These are phyloP conservation scores for Cyclina sinensis DNA, from an alignment of 1,140 invertebrate species.

Conservation along the genomic window DNA sequence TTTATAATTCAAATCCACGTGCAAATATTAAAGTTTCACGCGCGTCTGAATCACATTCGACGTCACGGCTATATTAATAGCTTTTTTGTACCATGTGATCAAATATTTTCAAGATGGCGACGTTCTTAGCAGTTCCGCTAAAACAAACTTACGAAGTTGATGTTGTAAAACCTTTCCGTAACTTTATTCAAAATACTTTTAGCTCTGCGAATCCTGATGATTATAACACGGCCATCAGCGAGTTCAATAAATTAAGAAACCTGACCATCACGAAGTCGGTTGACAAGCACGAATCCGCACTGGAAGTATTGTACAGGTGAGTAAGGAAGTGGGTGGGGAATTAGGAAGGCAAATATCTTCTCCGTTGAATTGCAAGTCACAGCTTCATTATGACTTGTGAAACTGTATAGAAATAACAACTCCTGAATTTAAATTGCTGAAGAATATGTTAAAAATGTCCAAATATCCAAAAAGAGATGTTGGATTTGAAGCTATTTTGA, in stretches of 20 bases:
- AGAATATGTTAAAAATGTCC: too few species aligned
- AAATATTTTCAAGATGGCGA: conserved; percentile 84
- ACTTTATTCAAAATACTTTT: conserved; percentile 96
- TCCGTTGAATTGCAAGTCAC: not conserved
- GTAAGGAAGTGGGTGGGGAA: conserved; percentile 72
- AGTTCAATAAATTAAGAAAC: conserved; percentile 95
- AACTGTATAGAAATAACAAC: too few species aligned
- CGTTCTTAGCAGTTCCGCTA: conserved; percentile 94
- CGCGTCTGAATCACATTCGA: conserved; percentile 57
- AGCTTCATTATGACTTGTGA: too few species aligned
- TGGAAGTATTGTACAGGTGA: conserved; percentile 97
- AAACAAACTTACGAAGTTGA: conserved; percentile 99
- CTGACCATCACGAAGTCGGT: conserved; percentile 96
- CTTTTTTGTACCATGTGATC: conserved; percentile 78
- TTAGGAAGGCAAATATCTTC: not conserved
- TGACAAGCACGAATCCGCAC: conserved; percentile 96
- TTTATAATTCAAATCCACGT: not conserved
- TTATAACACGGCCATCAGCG: conserved; percentile 91
- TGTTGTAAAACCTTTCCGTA: conserved; percentile 96
- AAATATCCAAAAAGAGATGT: too few species aligned
- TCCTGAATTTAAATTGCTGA: too few species aligned
- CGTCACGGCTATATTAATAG: conserved; percentile 71
- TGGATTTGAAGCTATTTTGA: too few species aligned
- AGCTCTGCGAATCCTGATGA: conserved; percentile 91
- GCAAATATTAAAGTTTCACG: conserved; percentile 36